Base-by-base conservation (phyloP, 2,797 vertebrate genomes). In the Pipistrellus nathusii region DNA sequence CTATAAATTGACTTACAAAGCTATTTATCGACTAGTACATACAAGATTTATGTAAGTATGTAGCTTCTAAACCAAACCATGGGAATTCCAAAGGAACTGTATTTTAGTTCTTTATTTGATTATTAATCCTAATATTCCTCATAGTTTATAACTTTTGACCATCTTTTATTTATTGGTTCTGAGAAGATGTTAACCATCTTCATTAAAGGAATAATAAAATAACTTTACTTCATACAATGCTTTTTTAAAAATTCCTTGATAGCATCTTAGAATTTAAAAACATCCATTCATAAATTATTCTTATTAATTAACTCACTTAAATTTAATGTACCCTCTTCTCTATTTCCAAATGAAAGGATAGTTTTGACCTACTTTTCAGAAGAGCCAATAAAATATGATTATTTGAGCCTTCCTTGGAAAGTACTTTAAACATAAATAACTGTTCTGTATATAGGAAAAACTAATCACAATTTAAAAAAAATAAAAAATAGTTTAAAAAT, bases 271-370 rank as follows among this genome's bases (percentile, higher is more conserved):
- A 94, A 83, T 91, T 95, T 88, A 48, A 76, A 87, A 94, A 41
- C 13, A 87, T n/a, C 14, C 23, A 72, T 46, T 53, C 59, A 72
- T 94, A 88, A 80, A 85, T 90, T 82, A 73, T 64, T 82, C 62
- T 91, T 95, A 91, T 59, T 75, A 85, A 57, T 93, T 68, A 94
- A 69, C 83, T 96, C 72, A 73, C 23, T 92, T 94, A 95, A 81
- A 89, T 14, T 44, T 81, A 71, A n/a, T 59, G 10, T 90, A 46
- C 3, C 46, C 35, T 93, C 57, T 89, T 80, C 73, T 91, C 15
- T 51, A 95, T 85, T 93, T 94, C 35, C 23, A 93, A 95, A 94
- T 88, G 46, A 92, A 96, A 75, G 53, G 41, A 41, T 69, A 91
- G 68, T 57, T 25, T 91, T 78, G 18, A 87, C 68, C 51, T 15